These are phyloP conservation scores for Thumatha senex DNA, from an alignment of 2,888 invertebrate species.

Conservation along the genomic window DNA sequence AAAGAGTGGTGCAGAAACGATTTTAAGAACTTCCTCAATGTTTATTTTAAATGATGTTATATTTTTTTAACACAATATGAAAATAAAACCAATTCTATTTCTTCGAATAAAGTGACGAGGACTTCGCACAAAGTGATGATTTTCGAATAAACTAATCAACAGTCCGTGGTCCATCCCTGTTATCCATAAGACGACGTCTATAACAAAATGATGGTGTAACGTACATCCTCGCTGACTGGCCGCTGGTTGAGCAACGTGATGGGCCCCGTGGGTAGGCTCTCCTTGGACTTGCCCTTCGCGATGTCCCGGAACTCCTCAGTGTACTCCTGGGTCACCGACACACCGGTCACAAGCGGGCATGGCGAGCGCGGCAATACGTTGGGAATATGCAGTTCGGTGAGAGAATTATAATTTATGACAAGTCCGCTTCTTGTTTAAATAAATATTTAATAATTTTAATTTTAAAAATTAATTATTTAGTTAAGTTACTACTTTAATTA, in stretches of 20 bases:
- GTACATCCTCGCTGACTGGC: slow-evolving; percentile 97
- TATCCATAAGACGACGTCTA: slow-evolving; percentile 17
- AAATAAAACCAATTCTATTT: too few species aligned
- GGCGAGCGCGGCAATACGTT: slow-evolving; percentile 51
- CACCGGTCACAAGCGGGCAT: slow-evolving; percentile 75
- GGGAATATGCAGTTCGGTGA: slow-evolving; percentile 36
- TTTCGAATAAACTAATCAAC: not conserved
- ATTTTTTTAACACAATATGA: too few species aligned
- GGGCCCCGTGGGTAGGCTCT: slow-evolving; percentile 94
- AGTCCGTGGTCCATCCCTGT: slow-evolving; percentile 11
- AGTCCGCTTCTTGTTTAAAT: too few species aligned
- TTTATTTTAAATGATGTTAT: too few species aligned
- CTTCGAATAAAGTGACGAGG: not conserved
- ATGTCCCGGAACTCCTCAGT: slow-evolving; percentile 98
- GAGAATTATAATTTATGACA: not conserved
- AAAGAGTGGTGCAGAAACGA: too few species aligned
- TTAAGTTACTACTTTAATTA: too few species aligned
- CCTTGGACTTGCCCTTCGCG: slow-evolving; percentile 97
- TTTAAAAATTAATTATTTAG: too few species aligned
- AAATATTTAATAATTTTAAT: too few species aligned
- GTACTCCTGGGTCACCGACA: slow-evolving; percentile 90
- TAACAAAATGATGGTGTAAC: slow-evolving; percentile 54
- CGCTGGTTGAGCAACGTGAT: slow-evolving; percentile 98
- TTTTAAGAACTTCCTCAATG: too few species aligned
- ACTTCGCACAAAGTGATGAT: not conserved